Evolutionary conservation across 2,888 invertebrate species (phyloP), one percentile per base, ranked within the genome.

Genomic region (Craniophora ligustri): DNA sequence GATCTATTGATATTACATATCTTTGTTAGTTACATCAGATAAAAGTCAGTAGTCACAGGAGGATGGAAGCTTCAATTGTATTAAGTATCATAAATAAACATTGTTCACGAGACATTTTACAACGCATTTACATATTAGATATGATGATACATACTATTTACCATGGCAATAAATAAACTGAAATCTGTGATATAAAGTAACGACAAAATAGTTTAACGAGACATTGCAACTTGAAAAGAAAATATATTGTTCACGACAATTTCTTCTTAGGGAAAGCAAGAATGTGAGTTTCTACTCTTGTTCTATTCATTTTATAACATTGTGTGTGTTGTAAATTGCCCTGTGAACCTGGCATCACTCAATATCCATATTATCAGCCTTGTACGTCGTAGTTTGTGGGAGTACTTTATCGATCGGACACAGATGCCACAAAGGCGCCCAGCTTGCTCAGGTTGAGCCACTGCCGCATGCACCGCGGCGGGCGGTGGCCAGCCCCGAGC

Each of bases 391-490:
- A 6, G 21, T 11, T 6, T 0, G 15, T 11, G 16, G 8, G 10
- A 5, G 38, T 28, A 38, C 71, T 11, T 72, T 82, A 89, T 57
- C 91, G 88, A 65, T 92, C 92, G 1, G 89, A 78, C 36, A 85
- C 76, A 19, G 87, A 82, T 5, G 81, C 82, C 45, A 82, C 69
- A 35, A 89, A 73, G 41, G 81, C 78, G 54, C 84, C 70, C 36
- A 91, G 79, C 68, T 80, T 81, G 73, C 86, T 82, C 38, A 89
- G 76, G 57, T 89, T 79, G 44, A 88, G 76, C 84, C 86, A 78
- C 62, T 73, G 85, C 0, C 77, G 75, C 42, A 79, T 76, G 67
- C 87, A 84, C 31, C 60, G 68, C 38, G 59, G 72, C 36, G 34
- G 16, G 8, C 21, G n/a, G n/a, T 8, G 15, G 16, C 13, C 2